A percentile compares a stretch with the other conserved stretches of the same genome.
These are phyloP conservation scores for Tachystola acroxantha DNA, from an alignment of 2,888 invertebrate species.

Conservation along the genomic window DNA sequence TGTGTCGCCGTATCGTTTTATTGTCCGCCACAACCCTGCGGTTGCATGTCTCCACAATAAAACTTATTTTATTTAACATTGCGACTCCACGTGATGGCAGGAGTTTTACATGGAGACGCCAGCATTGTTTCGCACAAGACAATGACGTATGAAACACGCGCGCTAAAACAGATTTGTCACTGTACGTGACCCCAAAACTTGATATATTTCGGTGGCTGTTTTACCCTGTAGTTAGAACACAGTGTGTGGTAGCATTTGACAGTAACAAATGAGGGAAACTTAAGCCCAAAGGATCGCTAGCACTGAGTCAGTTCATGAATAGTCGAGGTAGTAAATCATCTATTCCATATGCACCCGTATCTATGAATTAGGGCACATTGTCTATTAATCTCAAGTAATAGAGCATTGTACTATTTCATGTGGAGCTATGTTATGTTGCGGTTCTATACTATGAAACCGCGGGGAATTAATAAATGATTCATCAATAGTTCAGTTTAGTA, in stretches of 20 bases:
- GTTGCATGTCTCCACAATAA: constrained; percentile 36
- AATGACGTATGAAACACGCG: background rate
- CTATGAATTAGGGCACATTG: too few relatives aligned
- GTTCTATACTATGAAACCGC: too few relatives aligned
- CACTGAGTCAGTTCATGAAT: too few relatives aligned
- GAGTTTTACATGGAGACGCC: background rate
- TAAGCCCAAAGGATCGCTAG: background rate
- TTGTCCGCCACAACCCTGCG: constrained; percentile 58
- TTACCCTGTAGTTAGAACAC: background rate
- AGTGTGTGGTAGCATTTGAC: background rate
- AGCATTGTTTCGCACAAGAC: background rate
- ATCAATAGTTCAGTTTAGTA: too few relatives aligned
- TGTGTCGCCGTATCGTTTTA: constrained; percentile 60
- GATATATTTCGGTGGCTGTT: background rate
- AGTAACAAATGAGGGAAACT: constrained; percentile 2
- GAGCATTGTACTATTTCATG: too few relatives aligned
- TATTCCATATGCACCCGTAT: too few relatives aligned
- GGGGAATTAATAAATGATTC: too few relatives aligned
- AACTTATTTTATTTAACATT: constrained; percentile 13
- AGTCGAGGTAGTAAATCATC: too few relatives aligned
- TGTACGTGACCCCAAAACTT: too few relatives aligned
- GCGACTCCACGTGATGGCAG: background rate
- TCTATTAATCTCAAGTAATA: too few relatives aligned
- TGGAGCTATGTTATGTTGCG: too few relatives aligned
- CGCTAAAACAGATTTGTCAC: too few relatives aligned